phyloP scores from a whole-genome alignment of 2,888 invertebrate species.

The Andrena bicolor region DNA sequence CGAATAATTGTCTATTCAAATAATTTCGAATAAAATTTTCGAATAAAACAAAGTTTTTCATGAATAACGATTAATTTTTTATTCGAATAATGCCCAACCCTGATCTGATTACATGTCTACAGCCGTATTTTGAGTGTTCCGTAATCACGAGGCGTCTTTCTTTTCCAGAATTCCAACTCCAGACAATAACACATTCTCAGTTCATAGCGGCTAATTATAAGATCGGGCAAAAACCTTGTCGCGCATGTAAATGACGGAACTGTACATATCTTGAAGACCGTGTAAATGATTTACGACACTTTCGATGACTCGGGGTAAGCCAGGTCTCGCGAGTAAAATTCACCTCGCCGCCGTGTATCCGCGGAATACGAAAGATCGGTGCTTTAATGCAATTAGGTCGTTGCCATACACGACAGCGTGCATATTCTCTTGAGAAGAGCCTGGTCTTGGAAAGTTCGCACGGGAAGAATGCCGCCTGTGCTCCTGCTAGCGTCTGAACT shows the following conservation, averaged over 20 bases:
- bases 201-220: background rate
- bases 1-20: too few species aligned
- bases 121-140: background rate
- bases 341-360: background rate
- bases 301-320: conserved; percentile 11
- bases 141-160: background rate
- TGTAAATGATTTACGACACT: conserved; percentile 28
- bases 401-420: conserved; percentile 14
- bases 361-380: conserved; percentile 22
- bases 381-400: conserved; percentile 44
- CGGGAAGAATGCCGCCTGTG: conserved; percentile 37
- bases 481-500: conserved; percentile 3
- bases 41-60: too few species aligned
- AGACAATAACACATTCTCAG: background rate
- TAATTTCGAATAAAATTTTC: too few species aligned
- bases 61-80: too few species aligned
- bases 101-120: background rate
- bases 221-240: background rate
- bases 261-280: background rate
- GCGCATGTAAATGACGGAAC: conserved; percentile 24
- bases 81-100: too few species aligned
- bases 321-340: background rate
- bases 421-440: conserved; percentile 16
- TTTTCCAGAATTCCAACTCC: background rate
- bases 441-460: conserved; percentile 50